These are phyloP conservation scores for Centropristis striata DNA, from an alignment of 2,113 vertebrate genomes.

Conservation along the genomic window DNA sequence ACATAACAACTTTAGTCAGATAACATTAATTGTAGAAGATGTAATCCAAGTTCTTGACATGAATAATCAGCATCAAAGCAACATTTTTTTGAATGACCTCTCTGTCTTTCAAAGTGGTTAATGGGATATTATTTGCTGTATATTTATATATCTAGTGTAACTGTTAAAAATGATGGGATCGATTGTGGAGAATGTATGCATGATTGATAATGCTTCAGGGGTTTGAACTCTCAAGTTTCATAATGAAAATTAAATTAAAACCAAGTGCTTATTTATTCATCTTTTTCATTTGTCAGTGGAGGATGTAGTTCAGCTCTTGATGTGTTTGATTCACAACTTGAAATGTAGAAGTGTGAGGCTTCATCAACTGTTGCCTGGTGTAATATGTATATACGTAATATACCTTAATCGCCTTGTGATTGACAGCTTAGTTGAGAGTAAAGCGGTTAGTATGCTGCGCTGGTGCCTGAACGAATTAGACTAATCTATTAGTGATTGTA, in stretches of 20 bases:
- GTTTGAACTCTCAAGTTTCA: too few species aligned
- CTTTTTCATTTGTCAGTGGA: background rate
- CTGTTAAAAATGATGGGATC: background rate
- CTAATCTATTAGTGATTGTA: constrained; percentile 16
- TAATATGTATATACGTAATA: background rate
- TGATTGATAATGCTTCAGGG: background rate
- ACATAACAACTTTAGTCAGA: background rate
- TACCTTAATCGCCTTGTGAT: background rate
- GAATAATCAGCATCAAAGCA: background rate
- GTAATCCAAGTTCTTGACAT: background rate
- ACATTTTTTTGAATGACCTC: background rate
- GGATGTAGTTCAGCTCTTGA: background rate
- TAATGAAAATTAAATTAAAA: background rate
- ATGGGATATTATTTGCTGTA: background rate
- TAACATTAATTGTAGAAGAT: background rate
- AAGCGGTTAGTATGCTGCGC: background rate
- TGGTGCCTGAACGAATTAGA: constrained; percentile 7
- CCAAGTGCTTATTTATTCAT: background rate
- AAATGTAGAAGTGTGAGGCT: background rate
- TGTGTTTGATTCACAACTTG: constrained; percentile 1
- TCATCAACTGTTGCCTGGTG: background rate
- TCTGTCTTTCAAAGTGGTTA: background rate
- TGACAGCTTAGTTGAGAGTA: background rate
- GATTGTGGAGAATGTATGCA: background rate
- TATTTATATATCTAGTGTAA: background rate